Base-by-base conservation (phyloP, 2,797 vertebrate species). In the Coendou prehensilis region DNA sequence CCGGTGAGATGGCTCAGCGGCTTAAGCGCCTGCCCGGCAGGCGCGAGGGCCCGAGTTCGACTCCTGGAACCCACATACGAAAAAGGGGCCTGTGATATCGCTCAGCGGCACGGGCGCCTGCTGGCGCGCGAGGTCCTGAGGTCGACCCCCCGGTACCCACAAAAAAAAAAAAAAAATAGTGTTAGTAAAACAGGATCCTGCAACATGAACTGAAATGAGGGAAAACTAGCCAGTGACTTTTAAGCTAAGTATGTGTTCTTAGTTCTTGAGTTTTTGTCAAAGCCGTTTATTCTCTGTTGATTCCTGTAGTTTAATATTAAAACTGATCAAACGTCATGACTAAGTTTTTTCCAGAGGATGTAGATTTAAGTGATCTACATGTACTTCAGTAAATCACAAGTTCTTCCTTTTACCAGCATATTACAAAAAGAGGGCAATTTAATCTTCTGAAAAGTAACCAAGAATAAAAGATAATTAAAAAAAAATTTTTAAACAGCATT, bases 371-470 rank as follows among this genome's bases (percentile, higher is more conserved):
- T 87, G 13, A 83, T 54, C 22, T 8, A 9, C 59, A 23, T 90
- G 50, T n/a, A 23, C 63, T 87, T 91, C 89, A 79, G 76, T 84
- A 91, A 93, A 57, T 89, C 80, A 71, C 6, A 93, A 63, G 57
- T 93, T 92, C 23, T 82, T 93, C 67, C 17, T 90, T 89, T 89
- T 47, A 82, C 67, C 45, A n/a, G 67, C 45, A 71, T 94, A 63
- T n/a, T 52, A 50, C 33, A 57, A 83, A 80, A 86, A 87, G 37
- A 92, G 45, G 47, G 23, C 9, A 94, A 28, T 88, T 94, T 80
- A 80, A 47, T 95, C 50, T 86, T 92, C 26, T 81, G 59, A 71
- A 88, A 94, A 92, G 73, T 84, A 91, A 50, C 54, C 14, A 94
- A 57, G 11, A 91, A 73, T 94, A 84, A 75, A 84, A 47, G 33